These are phyloP conservation scores for Anthopleura xanthogrammica DNA, from an alignment of 92 coral and sea anemone genomes.

Conservation along the genomic window DNA sequence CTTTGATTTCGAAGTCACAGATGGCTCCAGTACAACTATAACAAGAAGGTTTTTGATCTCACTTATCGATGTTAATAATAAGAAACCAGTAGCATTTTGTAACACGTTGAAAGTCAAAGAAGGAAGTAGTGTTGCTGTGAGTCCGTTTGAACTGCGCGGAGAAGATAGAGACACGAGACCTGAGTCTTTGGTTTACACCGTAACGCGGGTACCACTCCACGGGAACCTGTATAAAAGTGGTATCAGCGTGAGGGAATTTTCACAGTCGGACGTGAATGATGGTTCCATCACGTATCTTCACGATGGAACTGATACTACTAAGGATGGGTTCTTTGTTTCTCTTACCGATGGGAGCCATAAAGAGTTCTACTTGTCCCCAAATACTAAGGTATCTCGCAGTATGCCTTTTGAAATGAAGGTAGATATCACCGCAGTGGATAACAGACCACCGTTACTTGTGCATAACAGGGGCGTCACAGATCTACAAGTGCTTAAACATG, in stretches of 20 bases:
- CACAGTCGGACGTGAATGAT: slow-evolving; percentile 79
- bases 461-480: slow-evolving; percentile 81
- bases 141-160: slow-evolving; percentile 87
- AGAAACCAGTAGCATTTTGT: slow-evolving; percentile 68
- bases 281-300: slow-evolving; percentile 81
- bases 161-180: slow-evolving; percentile 86
- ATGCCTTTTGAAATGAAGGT: slow-evolving; percentile 61
- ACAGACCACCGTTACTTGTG: slow-evolving; percentile 83
- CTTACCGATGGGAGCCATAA: slow-evolving; percentile 79
- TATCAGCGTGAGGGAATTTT: slow-evolving; percentile 59
- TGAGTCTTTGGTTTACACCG: slow-evolving; percentile 56
- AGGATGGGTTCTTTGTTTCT: slow-evolving; percentile 66
- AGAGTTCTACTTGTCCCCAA: slow-evolving; percentile 68
- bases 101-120: slow-evolving; percentile 60
- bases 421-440: slow-evolving; percentile 72
- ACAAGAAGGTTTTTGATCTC: slow-evolving; percentile 68
- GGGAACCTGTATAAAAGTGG: slow-evolving; percentile 76
- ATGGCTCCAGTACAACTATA: slow-evolving; percentile 71
- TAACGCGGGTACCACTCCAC: slow-evolving; percentile 81
- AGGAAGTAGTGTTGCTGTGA: slow-evolving; percentile 71
- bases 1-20: slow-evolving; percentile 93
- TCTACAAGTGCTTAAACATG: slow-evolving; percentile 58
- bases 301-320: slow-evolving; percentile 89
- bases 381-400: slow-evolving; percentile 57
- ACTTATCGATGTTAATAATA: slow-evolving; percentile 79